Base-by-base conservation (phyloP, 2,797 vertebrate species). In the Hydrophis major region DNA sequence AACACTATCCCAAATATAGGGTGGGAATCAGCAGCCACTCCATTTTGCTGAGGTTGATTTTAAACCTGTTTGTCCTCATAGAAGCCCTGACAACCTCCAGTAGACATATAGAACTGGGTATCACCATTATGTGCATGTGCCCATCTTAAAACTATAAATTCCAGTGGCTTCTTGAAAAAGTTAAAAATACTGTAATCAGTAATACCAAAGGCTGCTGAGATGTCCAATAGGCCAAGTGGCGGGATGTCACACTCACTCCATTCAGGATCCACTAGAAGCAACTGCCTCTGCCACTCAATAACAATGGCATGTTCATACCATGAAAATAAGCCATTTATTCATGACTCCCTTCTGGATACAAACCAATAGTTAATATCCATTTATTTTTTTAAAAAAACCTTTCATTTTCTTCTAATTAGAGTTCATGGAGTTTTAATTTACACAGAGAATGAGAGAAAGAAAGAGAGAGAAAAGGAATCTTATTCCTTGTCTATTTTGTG, bases 401-500 rank as follows among this genome's bases (percentile, higher is more conserved):
- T 91, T 78, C 27, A 88, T 78, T 60, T 42, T 28, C 27, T 88
- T 57, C 8, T 69, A 92, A 10, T 92, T 25, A 37, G 22, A 53
- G 14, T 63, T 86, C 32, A 86, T 47, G 25, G 28, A 60, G 16
- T 87, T 91, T 93, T 74, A 86, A 78, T 10, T 93, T 93, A 89
- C 53, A 63, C 20, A 25, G 8, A 22, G 74, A 83, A 42, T 12
- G 74, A 12, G 25, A 74, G 69, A 37, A 18, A 74, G n/a, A n/a
- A 22, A 25, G 55, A 14, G 60, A 61, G 22, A 55, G 2, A 66
- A 27, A 69, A 22, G 5, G 27, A 83, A 57, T 57, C 90, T 89
- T 50, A 18, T 61, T 59, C 87, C n/a, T 89, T 91, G 57, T 78
- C 63, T 89, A 57, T 55, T 89, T 63, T 93, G 92, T 88, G 22